Evolutionary conservation across 2,797 vertebrate species (phyloP), one percentile per base, ranked within the genome.

Genomic region (Anolis apletophallus): DNA sequence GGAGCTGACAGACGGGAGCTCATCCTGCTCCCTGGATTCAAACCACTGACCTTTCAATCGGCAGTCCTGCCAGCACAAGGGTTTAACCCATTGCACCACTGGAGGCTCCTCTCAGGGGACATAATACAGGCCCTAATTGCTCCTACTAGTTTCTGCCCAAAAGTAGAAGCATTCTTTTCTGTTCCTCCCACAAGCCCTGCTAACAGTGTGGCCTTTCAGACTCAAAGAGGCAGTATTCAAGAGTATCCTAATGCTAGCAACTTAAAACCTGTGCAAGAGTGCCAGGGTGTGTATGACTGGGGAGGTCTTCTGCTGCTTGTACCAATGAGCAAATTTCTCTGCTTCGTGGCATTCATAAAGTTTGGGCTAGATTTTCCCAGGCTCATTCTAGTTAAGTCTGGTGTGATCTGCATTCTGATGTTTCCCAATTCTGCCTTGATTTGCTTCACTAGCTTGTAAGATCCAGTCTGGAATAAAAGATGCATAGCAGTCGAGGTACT

Each of bases 271-370:
- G n/a, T 29, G 32, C 19, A 74, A 84, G 72, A 32, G 46, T 55
- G 19, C 36, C 77, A 73, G 54, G 34, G 52, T 40, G 23, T 36
- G 32, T 75, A 19, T 75, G 40, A 75, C 68, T 40, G 75, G 40
- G 32, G 71, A 67, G 32, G 52, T 40, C 21, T 57, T 17, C 76
- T 0, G 0, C 36, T 87, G 9, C 5, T 52, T 11, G 0, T 0
- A 16, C 46, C 80, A 78, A 34, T 61, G 46, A 0, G 0, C 26
- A 32, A 67, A 75, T 36, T 74, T 17, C 32, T 83, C 17, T 17
- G 52, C 78, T 71, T 75, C 16, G 14, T 69, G 78, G 55, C 34
- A 59, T 32, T 88, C 26, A n/a, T 50, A 57, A 77, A 36, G 26
- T 77, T 72, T 83, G 12, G 26, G 80, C 72, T 59, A 64, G 79